Conservation (phyloP, 2,113 vertebrate species). For the Corapipo altera region DNA sequence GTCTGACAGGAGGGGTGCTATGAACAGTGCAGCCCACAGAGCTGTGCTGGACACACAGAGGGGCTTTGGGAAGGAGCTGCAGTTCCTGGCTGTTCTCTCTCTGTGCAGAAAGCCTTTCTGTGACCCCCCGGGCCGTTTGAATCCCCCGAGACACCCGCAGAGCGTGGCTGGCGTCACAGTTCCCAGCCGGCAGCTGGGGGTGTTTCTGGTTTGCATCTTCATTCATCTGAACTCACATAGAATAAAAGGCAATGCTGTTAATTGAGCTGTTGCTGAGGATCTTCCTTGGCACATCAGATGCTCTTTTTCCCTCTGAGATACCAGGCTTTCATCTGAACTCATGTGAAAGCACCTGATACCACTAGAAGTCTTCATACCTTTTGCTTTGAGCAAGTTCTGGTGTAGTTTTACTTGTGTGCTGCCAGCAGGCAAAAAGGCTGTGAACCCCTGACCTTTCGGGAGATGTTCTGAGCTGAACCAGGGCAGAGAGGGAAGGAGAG, state of each 20-base stretch:
- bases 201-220: neutral
- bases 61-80: neutral
- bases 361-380: neutral
- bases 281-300: neutral
- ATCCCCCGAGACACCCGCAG: neutral
- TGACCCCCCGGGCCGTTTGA: neutral
- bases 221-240: neutral
- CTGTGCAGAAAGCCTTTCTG: neutral
- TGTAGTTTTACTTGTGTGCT: neutral
- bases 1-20: neutral
- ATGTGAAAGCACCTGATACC: neutral
- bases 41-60: neutral
- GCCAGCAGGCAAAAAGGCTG: neutral
- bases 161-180: neutral
- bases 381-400: neutral
- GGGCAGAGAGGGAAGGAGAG: neutral
- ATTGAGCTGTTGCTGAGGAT: neutral
- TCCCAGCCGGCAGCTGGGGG: neutral
- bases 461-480: neutral
- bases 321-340: neutral
- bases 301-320: neutral
- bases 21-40: neutral
- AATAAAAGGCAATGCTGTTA: neutral
- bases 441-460: neutral
- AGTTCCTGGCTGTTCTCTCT: neutral